Base-by-base conservation (phyloP, 2,888 invertebrate species). In the Erebia ligea region DNA sequence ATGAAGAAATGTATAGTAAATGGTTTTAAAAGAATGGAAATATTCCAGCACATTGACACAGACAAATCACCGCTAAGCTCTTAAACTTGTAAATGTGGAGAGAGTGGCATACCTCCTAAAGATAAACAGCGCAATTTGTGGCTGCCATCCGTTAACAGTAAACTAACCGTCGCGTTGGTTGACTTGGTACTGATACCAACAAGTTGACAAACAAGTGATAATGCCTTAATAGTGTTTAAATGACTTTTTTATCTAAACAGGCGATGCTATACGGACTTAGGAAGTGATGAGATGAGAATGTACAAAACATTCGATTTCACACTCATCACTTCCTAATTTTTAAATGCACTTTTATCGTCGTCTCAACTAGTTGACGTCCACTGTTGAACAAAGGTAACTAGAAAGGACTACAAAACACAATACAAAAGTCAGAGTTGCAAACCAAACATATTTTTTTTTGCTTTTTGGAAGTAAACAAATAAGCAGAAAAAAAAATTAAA, bases 201-300 rank as follows among this genome's bases (percentile, higher is more conserved):
- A 25, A 50, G 57, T 45, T 72, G 69, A 67, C 58, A 52, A 69
- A 66, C 52, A 63, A 69, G 61, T 45, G 63, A 69, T 64, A 69
- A 63, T n/a, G 40, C 54, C 17, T 57, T 67, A 69, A 67, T 69
- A 69, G 72, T 63, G 48, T 68, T 67, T 69, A 58, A 70, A 67
- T 50, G 50, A 15, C 40, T 13, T 9, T 56, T 56, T 66, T 69
- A 69, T 69, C 69, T 69, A 64, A 69, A 69, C 50, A 64, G 57
- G 21, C 2, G 48, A 62, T 40, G 62, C 34, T 40, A n/a, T 2
- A 34, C 5, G 34, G 34, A 34, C 5, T 1, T 34, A 6, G n/a
- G 19, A 1, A 62, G 10, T 42, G 6, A 34, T 9, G 40, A 40
- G n/a, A n/a, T n/a, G n/a, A n/a, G n/a, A n/a, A n/a, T n/a, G n/a